phyloP scores from a whole-genome alignment of 2,797 vertebrate genomes.

The Urophycis tenuis region DNA sequence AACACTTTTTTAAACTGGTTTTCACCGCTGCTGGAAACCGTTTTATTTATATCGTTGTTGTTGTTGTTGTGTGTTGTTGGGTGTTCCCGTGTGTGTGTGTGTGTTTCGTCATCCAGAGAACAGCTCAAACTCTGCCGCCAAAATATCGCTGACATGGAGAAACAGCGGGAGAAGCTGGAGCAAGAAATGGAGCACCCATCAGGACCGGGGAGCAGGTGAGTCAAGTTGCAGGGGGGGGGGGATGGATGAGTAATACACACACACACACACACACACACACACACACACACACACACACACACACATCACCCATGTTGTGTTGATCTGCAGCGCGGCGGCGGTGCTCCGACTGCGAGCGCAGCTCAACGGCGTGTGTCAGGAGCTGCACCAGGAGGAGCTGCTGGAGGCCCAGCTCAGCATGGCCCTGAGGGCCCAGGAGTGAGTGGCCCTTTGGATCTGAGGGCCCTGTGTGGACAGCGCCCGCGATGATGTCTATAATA shows the following conservation, averaged over 20 bases:
- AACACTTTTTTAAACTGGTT: not conserved
- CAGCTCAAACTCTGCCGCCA: slow-evolving; percentile 67
- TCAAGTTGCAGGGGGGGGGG: not conserved
- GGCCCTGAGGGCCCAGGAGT: slow-evolving; percentile 65
- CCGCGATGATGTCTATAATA: too few relatives aligned
- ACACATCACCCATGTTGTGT: not conserved
- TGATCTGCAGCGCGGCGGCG: slow-evolving; percentile 62
- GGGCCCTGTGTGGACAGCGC: too few relatives aligned
- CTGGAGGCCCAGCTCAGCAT: slow-evolving; percentile 56
- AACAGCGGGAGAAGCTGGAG: slow-evolving; percentile 67
- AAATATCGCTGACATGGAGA: slow-evolving; percentile 58
- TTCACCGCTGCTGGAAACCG: not conserved
- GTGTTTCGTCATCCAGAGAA: slow-evolving; percentile 51
- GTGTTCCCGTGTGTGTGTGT: not conserved
- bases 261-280: not conserved
- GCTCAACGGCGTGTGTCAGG: slow-evolving; percentile 59
- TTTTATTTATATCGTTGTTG: not conserved
- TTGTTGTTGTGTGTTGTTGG: not conserved
- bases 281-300: not conserved
- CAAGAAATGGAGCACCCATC: slow-evolving; percentile 61
- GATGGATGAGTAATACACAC: not conserved
- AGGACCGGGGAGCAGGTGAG: slow-evolving; percentile 69
- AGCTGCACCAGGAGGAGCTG: slow-evolving; percentile 70
- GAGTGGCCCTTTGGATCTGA: too few relatives aligned
- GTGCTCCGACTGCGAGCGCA: slow-evolving; percentile 64